phyloP scores from a whole-genome alignment of 1,140 invertebrate genomes.

The Andrena cerasifolii region DNA sequence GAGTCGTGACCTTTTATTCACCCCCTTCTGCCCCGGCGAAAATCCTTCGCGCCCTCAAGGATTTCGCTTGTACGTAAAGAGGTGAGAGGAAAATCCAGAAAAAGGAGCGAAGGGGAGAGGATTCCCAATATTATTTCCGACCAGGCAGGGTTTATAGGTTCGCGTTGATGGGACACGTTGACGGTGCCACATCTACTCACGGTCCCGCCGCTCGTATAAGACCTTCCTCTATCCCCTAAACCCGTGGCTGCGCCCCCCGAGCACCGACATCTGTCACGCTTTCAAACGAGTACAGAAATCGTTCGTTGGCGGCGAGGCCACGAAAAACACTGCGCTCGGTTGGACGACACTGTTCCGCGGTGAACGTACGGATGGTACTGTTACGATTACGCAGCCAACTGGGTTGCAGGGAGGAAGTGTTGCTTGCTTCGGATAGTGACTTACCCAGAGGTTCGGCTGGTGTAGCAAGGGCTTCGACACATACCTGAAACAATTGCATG shows the following conservation, averaged over 20 bases:
- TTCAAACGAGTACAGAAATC: constrained; percentile 59
- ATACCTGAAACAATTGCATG: background rate
- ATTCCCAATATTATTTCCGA: constrained; percentile 62
- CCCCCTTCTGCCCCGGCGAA: constrained; percentile 25
- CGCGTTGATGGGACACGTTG: constrained; percentile 64
- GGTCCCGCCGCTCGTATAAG: constrained; percentile 53
- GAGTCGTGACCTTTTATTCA: constrained; percentile 52
- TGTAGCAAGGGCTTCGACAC: background rate
- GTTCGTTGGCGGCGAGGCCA: constrained; percentile 2
- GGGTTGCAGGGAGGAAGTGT: background rate
- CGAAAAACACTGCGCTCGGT: constrained; percentile 11
- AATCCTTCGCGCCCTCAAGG: constrained; percentile 46
- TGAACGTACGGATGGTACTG: background rate
- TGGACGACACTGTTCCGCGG: constrained; percentile 2
- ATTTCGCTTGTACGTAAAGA: constrained; percentile 49
- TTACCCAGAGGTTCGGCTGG: background rate
- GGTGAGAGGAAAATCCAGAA: constrained; percentile 32
- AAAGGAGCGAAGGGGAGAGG: constrained; percentile 1
- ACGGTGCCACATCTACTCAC: constrained; percentile 49
- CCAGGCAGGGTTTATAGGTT: constrained; percentile 61
- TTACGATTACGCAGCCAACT: constrained; percentile 29
- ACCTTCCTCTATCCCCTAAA: constrained; percentile 18
- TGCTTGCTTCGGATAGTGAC: background rate
- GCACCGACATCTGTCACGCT: constrained; percentile 51
- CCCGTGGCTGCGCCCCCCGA: background rate